Evolutionary conservation across 2,113 vertebrate species (phyloP), one percentile per base, ranked within the genome.

Genomic region (Xenotilapia caudafasciata): DNA sequence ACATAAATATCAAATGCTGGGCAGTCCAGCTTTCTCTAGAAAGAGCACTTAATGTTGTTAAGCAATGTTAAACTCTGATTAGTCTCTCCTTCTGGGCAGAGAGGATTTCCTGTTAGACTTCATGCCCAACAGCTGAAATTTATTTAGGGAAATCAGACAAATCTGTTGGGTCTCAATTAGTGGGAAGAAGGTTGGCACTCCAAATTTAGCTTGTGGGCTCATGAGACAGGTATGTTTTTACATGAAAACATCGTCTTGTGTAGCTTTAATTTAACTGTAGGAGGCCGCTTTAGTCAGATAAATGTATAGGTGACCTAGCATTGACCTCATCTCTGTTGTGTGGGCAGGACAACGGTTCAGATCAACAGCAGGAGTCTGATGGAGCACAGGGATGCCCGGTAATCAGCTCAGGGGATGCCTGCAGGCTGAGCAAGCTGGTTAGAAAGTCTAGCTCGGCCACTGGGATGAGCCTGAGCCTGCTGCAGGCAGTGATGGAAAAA

Each of bases 121-220:
- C 17, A 75, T 45, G 55, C 19, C 55, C 54, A 80, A 82, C 26
- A 49, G 51, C 35, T 42, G 38, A 83, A 58, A 89, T 83, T 12
- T 84, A 87, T 84, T 87, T 45, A 45, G 73, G 60, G 35, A 86
- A 82, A 85, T 80, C 53, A 26, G 45, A 31, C 49, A 84, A 92
- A 91, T 92, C 89, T 89, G 79, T 26, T 60, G 90, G 88, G 88
- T 90, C 81, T 86, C 83, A 91, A 92, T 93, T 93, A 91, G 83
- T 7, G 13, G 19, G 13, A 75, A 40, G 62, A 75, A 33, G 53
- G 62, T 6, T 62, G 45, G 45, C 2, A 12, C 28, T 55, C 35
- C 19, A 86, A 84, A 84, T 81, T 79, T 28, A 10, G 13, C 28
- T 54, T 9, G 19, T 26, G 35, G 14, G 9, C 75, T 88, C 56